Evolutionary conservation across 1,140 invertebrate species (phyloP).

Genomic region (Sitophilus oryzae): DNA sequence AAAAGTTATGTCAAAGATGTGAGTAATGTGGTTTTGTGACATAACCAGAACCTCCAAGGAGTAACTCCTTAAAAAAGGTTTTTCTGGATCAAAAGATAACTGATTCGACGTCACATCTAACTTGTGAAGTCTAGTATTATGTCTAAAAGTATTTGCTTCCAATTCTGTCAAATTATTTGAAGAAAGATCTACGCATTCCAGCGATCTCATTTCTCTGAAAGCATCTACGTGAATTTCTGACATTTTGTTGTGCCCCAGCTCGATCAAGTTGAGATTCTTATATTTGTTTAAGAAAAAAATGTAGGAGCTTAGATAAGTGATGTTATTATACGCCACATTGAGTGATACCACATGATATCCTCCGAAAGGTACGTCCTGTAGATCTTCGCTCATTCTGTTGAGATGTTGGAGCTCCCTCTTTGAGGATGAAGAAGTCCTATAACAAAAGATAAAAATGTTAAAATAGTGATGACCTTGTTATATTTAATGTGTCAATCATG

Average conservation of each 20-base stretch:
- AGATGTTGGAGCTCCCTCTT: constrained; percentile 4
- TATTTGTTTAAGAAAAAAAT: constrained; percentile 35
- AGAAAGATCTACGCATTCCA: constrained; percentile 62
- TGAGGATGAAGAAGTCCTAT: not conserved
- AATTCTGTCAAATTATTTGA: constrained; percentile 54
- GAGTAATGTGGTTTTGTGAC: constrained; percentile 33
- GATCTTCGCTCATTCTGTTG: constrained; percentile 27
- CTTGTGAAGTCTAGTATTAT: constrained; percentile 49
- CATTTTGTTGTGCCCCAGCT: constrained; percentile 36
- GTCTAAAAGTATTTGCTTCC: constrained; percentile 52
- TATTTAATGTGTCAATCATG: too few relatives aligned
- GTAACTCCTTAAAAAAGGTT: constrained; percentile 35
- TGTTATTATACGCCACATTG: constrained; percentile 38
- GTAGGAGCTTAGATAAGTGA: constrained; percentile 26
- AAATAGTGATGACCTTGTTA: too few relatives aligned
- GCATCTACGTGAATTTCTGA: constrained; percentile 42
- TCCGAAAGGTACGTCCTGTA: constrained; percentile 33
- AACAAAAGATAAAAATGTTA: too few relatives aligned
- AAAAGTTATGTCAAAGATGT: constrained; percentile 40
- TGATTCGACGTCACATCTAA: constrained; percentile 53
- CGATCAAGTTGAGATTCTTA: constrained; percentile 26
- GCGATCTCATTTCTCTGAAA: constrained; percentile 55
- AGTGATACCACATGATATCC: constrained; percentile 17
- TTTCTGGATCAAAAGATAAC: constrained; percentile 38
- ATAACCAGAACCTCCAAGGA: constrained; percentile 34